Conservation (phyloP, 1,140 invertebrate species). For the Sitobion miscanthi region DNA sequence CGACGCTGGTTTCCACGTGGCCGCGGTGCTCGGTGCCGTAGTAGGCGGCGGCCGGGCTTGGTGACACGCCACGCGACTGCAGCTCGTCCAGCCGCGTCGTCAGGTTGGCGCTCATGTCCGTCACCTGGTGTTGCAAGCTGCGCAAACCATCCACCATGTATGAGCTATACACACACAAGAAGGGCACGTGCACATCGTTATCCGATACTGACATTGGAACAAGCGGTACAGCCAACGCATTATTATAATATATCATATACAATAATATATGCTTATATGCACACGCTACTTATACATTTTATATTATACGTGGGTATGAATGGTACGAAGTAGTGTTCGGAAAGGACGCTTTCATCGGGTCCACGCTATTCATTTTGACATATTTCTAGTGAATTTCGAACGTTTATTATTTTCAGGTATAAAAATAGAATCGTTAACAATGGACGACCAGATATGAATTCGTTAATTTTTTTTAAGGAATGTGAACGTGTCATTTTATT, state of each 20-base stretch:
- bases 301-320: neutral
- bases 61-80: conserved; percentile 72
- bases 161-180: conserved; percentile 56
- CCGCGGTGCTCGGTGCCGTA: conserved; percentile 68
- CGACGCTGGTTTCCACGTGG: conserved; percentile 87
- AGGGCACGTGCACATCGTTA: conserved; percentile 48
- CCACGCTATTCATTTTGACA: neutral
- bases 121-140: conserved; percentile 94
- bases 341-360: neutral
- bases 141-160: conserved; percentile 58
- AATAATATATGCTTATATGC: neutral
- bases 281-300: neutral
- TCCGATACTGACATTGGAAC: conserved; percentile 35
- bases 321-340: neutral
- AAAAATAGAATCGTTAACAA: neutral
- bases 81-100: conserved; percentile 89
- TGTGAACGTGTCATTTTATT: neutral
- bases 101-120: conserved; percentile 94
- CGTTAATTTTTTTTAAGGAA: neutral
- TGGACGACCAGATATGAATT: neutral
- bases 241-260: neutral
- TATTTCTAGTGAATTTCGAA: neutral
- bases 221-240: neutral
- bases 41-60: conserved; percentile 86
- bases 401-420: neutral